Conservation (phyloP, 2,113 vertebrate species). For the Passer montanus region DNA sequence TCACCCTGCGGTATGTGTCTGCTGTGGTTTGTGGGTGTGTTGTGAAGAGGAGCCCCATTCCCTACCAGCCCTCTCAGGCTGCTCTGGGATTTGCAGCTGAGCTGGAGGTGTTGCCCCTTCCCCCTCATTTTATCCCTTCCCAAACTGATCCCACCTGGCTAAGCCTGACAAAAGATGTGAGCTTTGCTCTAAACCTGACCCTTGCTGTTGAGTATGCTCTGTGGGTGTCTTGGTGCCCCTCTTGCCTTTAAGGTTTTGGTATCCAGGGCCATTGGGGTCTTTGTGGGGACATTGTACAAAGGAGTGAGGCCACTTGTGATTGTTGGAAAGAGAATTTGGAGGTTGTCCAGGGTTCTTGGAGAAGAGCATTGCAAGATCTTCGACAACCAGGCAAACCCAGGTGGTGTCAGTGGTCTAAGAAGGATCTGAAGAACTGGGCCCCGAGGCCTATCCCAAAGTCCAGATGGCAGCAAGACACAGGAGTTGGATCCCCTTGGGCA, state of each 20-base stretch:
- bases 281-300: neutral
- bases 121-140: neutral
- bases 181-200: too few species aligned
- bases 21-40: neutral
- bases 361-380: accelerated
- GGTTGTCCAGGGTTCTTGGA: accelerated
- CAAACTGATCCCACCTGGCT: neutral
- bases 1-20: too few species aligned
- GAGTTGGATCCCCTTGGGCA: neutral
- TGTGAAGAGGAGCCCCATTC: neutral
- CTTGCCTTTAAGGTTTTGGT: neutral
- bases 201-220: too few species aligned
- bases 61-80: too few species aligned
- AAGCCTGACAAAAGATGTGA: too few species aligned
- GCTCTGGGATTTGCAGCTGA: neutral
- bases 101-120: neutral
- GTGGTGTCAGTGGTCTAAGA: accelerated
- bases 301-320: neutral
- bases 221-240: neutral
- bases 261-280: neutral
- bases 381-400: accelerated
- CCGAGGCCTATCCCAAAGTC: accelerated
- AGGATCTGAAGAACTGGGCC: neutral
- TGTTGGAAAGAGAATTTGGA: neutral
- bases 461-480: neutral